Conservation (phyloP, 2,888 invertebrate species). For the Chouioia cunea region DNA sequence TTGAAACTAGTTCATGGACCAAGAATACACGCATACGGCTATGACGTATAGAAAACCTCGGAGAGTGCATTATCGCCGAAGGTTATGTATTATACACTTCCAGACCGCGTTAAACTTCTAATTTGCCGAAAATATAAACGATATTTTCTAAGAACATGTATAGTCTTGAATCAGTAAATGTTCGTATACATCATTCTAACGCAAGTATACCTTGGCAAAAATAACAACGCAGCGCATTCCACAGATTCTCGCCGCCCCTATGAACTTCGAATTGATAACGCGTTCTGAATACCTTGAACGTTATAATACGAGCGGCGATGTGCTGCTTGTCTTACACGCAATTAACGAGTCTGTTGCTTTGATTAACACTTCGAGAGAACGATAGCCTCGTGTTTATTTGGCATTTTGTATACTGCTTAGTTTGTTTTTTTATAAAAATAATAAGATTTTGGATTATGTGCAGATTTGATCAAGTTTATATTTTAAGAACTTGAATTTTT, state of each 20-base stretch:
- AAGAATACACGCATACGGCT: conserved; percentile 10
- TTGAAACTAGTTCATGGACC: conserved; percentile 46
- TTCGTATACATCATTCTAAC: conserved; percentile 23
- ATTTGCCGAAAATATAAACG: conserved; percentile 11
- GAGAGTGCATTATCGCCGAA: conserved; percentile 8
- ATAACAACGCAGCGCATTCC: conserved; percentile 33
- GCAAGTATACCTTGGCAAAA: background rate
- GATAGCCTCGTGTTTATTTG: too few species aligned
- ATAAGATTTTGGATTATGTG: too few species aligned
- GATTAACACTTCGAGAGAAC: too few species aligned
- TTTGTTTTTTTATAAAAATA: too few species aligned
- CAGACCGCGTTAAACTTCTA: background rate
- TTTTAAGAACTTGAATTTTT: too few species aligned
- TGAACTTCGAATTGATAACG: conserved; percentile 38
- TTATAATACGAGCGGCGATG: too few species aligned
- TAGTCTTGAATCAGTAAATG: too few species aligned
- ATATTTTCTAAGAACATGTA: too few species aligned
- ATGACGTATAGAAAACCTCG: conserved; percentile 10
- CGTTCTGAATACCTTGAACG: conserved; percentile 18
- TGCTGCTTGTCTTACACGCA: conserved; percentile 17
- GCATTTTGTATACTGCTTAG: too few species aligned
- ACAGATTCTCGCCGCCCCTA: conserved; percentile 25
- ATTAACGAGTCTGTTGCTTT: conserved; percentile 4
- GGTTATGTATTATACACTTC: conserved; percentile 11
- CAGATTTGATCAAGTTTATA: too few species aligned